Conservation (phyloP, 2,888 invertebrate species). For the Argyra leucocephala region DNA sequence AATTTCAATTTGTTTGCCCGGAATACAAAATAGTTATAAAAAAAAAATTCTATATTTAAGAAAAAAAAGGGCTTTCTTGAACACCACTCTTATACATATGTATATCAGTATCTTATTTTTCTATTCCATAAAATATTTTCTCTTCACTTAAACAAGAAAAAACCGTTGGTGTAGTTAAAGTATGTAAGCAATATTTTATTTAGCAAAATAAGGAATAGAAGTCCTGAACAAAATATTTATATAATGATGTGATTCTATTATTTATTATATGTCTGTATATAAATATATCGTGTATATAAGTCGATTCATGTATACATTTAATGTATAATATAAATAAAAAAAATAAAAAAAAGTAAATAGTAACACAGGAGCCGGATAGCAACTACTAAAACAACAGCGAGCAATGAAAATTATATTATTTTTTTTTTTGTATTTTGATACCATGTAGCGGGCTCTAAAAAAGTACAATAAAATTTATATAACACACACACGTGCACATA, state of each 20-base stretch:
- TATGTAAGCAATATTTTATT: too few species aligned
- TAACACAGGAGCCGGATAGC: neutral
- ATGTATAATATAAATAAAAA: too few species aligned
- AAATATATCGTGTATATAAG: neutral
- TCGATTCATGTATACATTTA: too few species aligned
- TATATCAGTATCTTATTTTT: neutral
- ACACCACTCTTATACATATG: neutral
- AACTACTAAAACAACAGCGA: neutral
- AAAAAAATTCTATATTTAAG: neutral
- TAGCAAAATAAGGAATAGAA: too few species aligned
- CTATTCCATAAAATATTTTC: too few species aligned
- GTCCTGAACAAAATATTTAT: too few species aligned
- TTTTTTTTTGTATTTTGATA: neutral
- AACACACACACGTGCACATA: neutral
- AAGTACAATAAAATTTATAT: neutral
- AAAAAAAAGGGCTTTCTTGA: neutral
- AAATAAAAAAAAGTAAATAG: neutral
- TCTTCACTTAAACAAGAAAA: too few species aligned
- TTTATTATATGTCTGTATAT: too few species aligned
- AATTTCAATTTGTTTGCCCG: neutral
- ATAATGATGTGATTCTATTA: too few species aligned
- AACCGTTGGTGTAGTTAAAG: too few species aligned
- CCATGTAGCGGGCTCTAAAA: neutral
- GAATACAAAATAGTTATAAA: neutral
- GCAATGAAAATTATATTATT: too few species aligned